These are phyloP conservation scores for Myzus persicae DNA, from an alignment of 1,140 invertebrate genomes.

Conservation along the genomic window DNA sequence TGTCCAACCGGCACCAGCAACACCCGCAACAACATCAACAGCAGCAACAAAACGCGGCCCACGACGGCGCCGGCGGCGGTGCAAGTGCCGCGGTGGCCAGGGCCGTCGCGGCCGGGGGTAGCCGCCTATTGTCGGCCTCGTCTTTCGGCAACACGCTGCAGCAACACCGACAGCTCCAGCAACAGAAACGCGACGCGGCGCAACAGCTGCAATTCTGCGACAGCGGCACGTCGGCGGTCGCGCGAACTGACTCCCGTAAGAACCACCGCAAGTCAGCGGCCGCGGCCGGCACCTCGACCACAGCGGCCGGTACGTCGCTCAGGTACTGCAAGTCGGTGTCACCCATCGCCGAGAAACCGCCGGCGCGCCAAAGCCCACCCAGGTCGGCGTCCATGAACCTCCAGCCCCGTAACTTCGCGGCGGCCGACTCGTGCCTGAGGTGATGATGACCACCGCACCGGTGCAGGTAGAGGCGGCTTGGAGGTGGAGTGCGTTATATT, in stretches of 20 bases:
- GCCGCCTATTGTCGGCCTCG: constrained; percentile 21
- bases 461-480: not conserved
- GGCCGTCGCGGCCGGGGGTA: constrained; percentile 29
- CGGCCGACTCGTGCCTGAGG: not conserved
- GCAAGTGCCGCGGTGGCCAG: not conserved
- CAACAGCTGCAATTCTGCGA: not conserved
- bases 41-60: constrained; percentile 55
- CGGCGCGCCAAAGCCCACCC: not conserved
- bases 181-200: not conserved
- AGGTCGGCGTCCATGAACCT: constrained; percentile 54
- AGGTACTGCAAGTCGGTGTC: constrained; percentile 52
- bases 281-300: too few species aligned
- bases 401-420: not conserved
- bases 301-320: not conserved
- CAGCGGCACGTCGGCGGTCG: not conserved
- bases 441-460: not conserved
- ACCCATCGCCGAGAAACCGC: constrained; percentile 39
- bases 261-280: not conserved
- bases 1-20: constrained; percentile 59
- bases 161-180: not conserved
- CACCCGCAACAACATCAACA: not conserved
- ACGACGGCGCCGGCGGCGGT: not conserved
- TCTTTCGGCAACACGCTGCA: not conserved
- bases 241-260: not conserved
- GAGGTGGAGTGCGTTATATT: not conserved